Percentiles rank a stretch among this genome's conserved stretches.
These are phyloP conservation scores for Naja naja DNA, from an alignment of 2,113 vertebrate species.

Conservation along the genomic window DNA sequence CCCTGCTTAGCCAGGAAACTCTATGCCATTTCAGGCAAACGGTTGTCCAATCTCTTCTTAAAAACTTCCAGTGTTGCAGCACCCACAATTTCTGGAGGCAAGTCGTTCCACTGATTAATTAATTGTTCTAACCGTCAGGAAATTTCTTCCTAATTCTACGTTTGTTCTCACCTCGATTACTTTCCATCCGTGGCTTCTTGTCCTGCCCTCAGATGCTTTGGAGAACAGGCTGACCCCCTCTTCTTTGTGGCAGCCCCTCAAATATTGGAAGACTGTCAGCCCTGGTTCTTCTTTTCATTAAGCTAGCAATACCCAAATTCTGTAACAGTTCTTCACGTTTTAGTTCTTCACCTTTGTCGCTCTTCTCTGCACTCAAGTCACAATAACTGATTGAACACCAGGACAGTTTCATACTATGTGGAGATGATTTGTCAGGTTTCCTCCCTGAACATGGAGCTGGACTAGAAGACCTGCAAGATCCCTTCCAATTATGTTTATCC, in stretches of 20 bases:
- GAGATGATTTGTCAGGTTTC: neutral
- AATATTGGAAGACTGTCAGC: neutral
- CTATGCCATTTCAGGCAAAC: neutral
- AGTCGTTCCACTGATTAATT: neutral
- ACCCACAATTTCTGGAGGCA: neutral
- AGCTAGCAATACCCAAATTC: neutral
- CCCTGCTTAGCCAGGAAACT: neutral
- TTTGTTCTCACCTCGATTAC: neutral
- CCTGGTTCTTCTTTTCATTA: no score
- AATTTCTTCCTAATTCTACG: neutral
- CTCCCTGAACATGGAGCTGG: no score
- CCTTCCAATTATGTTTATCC: no score
- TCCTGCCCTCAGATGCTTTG: neutral
- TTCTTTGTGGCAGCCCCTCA: neutral
- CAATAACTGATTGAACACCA: neutral
- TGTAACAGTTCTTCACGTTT: no score
- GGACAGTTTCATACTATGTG: neutral
- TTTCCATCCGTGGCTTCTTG: neutral
- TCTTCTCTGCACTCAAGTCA: neutral
- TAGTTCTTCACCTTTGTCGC: no score
- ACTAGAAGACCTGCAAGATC: no score
- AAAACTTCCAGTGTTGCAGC: neutral
- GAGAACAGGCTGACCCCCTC: neutral
- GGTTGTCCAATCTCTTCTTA: neutral
- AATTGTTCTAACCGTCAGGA: neutral